Percentiles rank a stretch among this genome's conserved stretches.
Evolutionary conservation across 2,113 vertebrate species (phyloP).

Genomic region (Chauna torquata): DNA sequence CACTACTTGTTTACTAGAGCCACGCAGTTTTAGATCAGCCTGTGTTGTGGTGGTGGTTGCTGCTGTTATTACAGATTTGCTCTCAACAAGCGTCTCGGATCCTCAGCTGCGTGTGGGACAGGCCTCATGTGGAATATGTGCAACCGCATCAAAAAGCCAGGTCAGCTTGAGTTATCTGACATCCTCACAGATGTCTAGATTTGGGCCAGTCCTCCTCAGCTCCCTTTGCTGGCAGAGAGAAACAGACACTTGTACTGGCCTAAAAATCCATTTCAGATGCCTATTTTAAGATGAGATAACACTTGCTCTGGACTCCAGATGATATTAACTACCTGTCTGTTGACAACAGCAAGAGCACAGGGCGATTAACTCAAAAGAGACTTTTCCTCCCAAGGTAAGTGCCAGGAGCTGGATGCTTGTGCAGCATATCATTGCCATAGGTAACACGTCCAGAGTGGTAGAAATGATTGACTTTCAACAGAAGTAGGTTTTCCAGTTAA

Average conservation of each 20-base stretch:
- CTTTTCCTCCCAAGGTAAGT: background rate
- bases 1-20: background rate
- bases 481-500: background rate
- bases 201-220: background rate
- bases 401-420: background rate
- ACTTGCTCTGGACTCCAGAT: background rate
- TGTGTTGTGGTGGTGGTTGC: background rate
- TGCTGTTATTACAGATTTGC: background rate
- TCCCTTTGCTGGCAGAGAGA: background rate
- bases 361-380: background rate
- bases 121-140: background rate
- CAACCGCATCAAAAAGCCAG: background rate
- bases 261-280: background rate
- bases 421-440: background rate
- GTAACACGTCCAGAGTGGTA: background rate
- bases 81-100: background rate
- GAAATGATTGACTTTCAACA: background rate
- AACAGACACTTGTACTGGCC: background rate
- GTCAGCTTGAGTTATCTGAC: background rate
- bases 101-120: background rate
- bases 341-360: background rate
- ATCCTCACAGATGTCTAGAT: background rate
- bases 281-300: background rate
- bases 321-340: background rate
- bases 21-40: background rate